These are phyloP conservation scores for Diglossa brunneiventris DNA, from an alignment of 2,113 vertebrate species.

Conservation along the genomic window DNA sequence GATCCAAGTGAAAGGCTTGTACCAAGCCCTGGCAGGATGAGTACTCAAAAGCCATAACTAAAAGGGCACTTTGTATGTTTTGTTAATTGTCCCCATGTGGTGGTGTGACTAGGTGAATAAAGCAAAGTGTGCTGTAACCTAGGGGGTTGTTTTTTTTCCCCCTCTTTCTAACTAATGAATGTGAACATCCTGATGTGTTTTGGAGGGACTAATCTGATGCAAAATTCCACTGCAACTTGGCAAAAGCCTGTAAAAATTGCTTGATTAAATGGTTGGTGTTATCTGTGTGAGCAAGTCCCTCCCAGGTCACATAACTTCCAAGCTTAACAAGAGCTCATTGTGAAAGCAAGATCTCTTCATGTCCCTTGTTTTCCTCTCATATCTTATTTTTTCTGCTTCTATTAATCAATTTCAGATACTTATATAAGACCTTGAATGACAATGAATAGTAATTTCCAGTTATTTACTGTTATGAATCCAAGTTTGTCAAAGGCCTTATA, in stretches of 20 bases:
- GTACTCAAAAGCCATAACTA: neutral
- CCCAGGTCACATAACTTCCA: neutral
- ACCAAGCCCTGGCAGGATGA: neutral
- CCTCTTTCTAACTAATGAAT: neutral
- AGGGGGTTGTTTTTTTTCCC: fast-evolving
- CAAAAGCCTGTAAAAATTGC: neutral
- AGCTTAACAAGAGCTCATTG: neutral
- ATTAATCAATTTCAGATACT: neutral
- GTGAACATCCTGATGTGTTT: neutral
- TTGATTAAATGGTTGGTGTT: neutral
- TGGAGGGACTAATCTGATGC: neutral
- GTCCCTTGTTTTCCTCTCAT: neutral
- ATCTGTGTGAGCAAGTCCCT: neutral
- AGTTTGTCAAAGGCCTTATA: neutral
- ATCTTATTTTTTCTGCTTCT: neutral
- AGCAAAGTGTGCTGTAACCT: neutral
- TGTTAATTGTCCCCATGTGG: fast-evolving
- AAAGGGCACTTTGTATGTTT: neutral
- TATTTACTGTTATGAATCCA: neutral
- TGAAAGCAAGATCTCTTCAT: neutral
- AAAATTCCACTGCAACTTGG: neutral
- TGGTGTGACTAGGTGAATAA: neutral
- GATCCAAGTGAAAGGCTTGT: neutral
- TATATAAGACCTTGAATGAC: neutral
- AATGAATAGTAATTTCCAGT: neutral